These are phyloP conservation scores for Callithrix jacchus DNA, from an alignment of 2,113 vertebrate species.

Conservation along the genomic window DNA sequence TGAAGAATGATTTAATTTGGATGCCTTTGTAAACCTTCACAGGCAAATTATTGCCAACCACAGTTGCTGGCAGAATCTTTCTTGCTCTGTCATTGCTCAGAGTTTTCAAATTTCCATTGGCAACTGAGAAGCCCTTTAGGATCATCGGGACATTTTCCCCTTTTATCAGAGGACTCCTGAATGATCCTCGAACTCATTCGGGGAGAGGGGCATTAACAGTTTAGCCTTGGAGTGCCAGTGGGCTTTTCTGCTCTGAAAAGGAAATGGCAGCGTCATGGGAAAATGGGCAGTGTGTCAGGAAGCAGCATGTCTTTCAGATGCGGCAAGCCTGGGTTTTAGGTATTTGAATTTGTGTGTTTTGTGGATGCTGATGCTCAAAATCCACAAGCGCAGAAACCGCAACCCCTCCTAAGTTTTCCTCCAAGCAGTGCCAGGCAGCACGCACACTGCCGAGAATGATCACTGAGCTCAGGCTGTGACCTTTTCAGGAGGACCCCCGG, in stretches of 20 bases:
- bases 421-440: not conserved
- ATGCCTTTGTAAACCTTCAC: not conserved
- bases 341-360: not conserved
- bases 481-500: fast-evolving
- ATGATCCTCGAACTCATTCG: not conserved
- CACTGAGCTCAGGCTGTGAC: not conserved
- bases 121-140: not conserved
- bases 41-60: not conserved
- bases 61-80: not conserved
- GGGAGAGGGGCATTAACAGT: fast-evolving
- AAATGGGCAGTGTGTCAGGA: not conserved
- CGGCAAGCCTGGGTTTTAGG: not conserved
- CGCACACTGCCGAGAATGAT: fast-evolving
- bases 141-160: not conserved
- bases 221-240: fast-evolving
- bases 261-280: too few relatives aligned
- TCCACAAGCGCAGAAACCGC: fast-evolving
- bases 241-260: not conserved
- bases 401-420: fast-evolving
- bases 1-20: not conserved
- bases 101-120: not conserved
- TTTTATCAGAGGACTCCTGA: not conserved
- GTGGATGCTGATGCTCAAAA: not conserved
- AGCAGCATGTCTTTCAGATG: fast-evolving
- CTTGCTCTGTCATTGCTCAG: not conserved